Percentiles rank a stretch among this genome's conserved stretches.
These are phyloP conservation scores for Melanophora roralis DNA, from an alignment of 2,888 invertebrate genomes.

Conservation along the genomic window DNA sequence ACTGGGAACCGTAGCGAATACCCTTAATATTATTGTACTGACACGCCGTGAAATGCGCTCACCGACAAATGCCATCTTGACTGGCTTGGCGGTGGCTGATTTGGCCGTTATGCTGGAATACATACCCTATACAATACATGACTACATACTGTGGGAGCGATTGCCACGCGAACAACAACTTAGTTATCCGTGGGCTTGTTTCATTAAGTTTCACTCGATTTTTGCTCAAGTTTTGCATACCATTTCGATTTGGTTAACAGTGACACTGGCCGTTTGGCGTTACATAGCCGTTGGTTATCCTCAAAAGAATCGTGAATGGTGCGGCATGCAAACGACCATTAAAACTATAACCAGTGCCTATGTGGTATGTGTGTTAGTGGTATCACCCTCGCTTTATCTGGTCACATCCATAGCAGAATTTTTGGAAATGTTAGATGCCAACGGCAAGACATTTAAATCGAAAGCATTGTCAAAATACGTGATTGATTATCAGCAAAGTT, in stretches of 20 bases:
- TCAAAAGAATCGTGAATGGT: constrained; percentile 88
- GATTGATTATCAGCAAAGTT: constrained; percentile 69
- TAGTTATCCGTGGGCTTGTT: constrained; percentile 87
- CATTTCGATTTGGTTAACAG: constrained; percentile 94
- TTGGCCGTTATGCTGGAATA: constrained; percentile 96
- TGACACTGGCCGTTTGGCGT: constrained; percentile 94
- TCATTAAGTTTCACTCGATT: constrained; percentile 93
- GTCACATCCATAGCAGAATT: constrained; percentile 84
- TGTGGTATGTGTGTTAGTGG: constrained; percentile 87
- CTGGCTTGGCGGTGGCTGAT: constrained; percentile 93
- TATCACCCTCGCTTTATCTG: constrained; percentile 84
- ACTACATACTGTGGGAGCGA: constrained; percentile 81
- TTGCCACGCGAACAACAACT: constrained; percentile 79
- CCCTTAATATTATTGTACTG: constrained; percentile 93
- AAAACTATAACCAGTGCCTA: constrained; percentile 87
- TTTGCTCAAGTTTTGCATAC: constrained; percentile 93
- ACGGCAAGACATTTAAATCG: constrained; percentile 68
- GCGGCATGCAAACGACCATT: constrained; percentile 87
- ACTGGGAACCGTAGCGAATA: constrained; percentile 92
- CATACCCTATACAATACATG: constrained; percentile 91
- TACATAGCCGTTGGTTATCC: constrained; percentile 91
- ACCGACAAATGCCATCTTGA: constrained; percentile 93
- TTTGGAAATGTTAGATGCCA: constrained; percentile 77
- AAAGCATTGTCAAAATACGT: constrained; percentile 68
- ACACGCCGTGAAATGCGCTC: constrained; percentile 93